phyloP scores from a whole-genome alignment of 2,113 vertebrate genomes.

The Cairina moschata region DNA sequence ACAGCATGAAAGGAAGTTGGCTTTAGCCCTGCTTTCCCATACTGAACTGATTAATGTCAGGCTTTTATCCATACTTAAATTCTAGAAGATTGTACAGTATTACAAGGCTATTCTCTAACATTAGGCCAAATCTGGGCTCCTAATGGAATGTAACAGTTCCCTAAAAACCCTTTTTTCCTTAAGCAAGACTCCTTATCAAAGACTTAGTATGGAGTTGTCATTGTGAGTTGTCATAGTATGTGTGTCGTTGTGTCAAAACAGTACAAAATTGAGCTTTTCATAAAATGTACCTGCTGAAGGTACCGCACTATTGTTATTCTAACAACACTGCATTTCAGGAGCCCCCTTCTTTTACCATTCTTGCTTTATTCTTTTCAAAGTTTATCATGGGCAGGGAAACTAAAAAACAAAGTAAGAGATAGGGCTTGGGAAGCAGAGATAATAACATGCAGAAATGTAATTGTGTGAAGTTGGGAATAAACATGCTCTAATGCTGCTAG shows the following conservation, averaged over 20 bases:
- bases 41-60: too few species aligned
- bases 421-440: not conserved
- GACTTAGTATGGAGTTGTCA: not conserved
- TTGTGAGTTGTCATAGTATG: too few species aligned
- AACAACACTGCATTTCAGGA: not conserved
- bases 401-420: not conserved
- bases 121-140: accelerated
- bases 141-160: not conserved
- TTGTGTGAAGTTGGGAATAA: not conserved
- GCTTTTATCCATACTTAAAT: not conserved
- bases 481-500: not conserved
- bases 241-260: not conserved
- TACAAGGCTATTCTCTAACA: not conserved
- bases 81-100: not conserved
- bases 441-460: not conserved
- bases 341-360: not conserved
- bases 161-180: not conserved
- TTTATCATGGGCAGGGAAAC: not conserved
- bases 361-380: not conserved
- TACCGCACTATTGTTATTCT: not conserved
- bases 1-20: not conserved
- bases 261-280: not conserved
- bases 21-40: not conserved
- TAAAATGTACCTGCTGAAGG: not conserved
- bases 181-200: not conserved